Percentiles rank a stretch among this genome's conserved stretches.
These are phyloP conservation scores for Zygaena filipendulae DNA, from an alignment of 2,888 invertebrate genomes.

Conservation along the genomic window DNA sequence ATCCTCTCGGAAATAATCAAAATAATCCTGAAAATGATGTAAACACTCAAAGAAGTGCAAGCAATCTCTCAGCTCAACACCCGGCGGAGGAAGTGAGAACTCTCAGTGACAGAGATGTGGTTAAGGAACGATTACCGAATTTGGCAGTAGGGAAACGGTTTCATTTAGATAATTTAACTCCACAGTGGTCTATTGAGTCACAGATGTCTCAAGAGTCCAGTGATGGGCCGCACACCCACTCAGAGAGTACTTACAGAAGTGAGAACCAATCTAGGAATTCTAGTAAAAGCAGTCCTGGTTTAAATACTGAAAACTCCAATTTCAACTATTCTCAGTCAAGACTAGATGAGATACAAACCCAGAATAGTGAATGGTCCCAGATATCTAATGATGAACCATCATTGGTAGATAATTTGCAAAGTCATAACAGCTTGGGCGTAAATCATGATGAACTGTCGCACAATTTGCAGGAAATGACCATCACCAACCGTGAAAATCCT, in stretches of 20 bases:
- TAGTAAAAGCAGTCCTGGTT: constrained; percentile 52
- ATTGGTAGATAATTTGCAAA: constrained; percentile 24
- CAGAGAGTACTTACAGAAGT: constrained; percentile 70
- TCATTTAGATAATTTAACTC: constrained; percentile 55
- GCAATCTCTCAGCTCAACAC: constrained; percentile 20
- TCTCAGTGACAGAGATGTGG: constrained; percentile 44
- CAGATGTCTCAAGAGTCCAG: constrained; percentile 75
- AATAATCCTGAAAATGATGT: constrained; percentile 16
- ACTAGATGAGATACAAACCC: constrained; percentile 31
- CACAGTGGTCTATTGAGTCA: constrained; percentile 75
- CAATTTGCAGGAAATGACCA: constrained; percentile 44
- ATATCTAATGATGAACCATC: constrained; percentile 31
- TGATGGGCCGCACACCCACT: constrained; percentile 69
- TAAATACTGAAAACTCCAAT: constrained; percentile 44
- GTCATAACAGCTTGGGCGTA: constrained; percentile 26
- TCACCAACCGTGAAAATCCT: constrained; percentile 35
- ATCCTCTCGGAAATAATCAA: constrained; percentile 22
- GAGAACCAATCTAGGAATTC: constrained; percentile 68
- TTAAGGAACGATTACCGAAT: constrained; percentile 51
- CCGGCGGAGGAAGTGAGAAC: constrained; percentile 36
- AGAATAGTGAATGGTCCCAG: constrained; percentile 38
- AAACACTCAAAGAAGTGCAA: constrained; percentile 20
- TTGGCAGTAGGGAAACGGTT: constrained; percentile 51
- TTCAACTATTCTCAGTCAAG: constrained; percentile 45
- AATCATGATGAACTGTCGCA: constrained; percentile 39